Base-by-base conservation (phyloP, 1,140 invertebrate genomes). In the Heliothis subflexa region DNA sequence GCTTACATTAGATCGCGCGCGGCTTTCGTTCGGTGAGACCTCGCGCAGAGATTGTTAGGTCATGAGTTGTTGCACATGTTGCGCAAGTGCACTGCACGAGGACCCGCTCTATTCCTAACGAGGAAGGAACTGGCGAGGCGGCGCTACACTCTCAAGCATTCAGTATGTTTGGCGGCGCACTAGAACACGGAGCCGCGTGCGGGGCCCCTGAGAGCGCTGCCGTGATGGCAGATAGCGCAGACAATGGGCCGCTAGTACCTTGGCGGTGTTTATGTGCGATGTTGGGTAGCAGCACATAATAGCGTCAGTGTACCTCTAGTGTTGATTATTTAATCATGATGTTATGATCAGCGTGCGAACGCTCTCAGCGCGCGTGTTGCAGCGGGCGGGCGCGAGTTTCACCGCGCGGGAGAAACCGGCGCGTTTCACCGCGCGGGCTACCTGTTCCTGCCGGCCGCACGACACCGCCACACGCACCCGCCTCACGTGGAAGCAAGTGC, bases 331-430 rank as follows among this genome's bases (percentile, higher is more conserved):
- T 68, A 52, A 52, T 28, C 64, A 16, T 21, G 11, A 68, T 28
- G 64, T 68, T 25, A 52, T 28, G 64, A 68, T 52, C 64, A 68
- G 64, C 18, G 18, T 28, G 40, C 64, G 64, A 68, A n/a, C 64
- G 47, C 64, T 50, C 47, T 14, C 64, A 66, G 64, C 62, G n/a
- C 28, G 28, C 21, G 11, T 40, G 33, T 40, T 62, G 59, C n/a
- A 13, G 28, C 59, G 11, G 57, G 57, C 61, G 61, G 4, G 62
- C 40, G 62, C 40, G 18, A 66, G 62, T 66, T 66, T 66, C 62
- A 66, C 62, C 45, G 45, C 47, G 45, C 47, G 16, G 33, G 64
- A 68, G 64, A 50, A 68, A 68, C 64, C 45, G 11, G 64, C 16
- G 64, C 45, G 45, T 68, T 50, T 68, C 64, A 68, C 64, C 49